Base-by-base conservation (phyloP, 1,140 invertebrate genomes). In the Drosophila repleta region DNA sequence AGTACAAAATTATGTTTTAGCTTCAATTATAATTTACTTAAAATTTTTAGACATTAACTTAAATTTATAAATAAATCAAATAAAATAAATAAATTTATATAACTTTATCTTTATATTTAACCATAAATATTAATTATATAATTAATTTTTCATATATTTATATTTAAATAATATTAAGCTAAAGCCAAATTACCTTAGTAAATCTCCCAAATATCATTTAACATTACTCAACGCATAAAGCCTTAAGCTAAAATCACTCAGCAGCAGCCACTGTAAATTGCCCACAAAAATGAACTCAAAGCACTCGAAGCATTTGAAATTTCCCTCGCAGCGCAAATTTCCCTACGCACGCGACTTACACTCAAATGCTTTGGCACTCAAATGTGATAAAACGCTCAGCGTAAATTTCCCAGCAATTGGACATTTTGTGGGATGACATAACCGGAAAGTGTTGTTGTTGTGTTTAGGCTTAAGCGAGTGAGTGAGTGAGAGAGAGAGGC, bases 391-490 rank as follows among this genome's bases (percentile, higher is more conserved):
- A 60, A 62, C 32, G 13, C 67, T 63, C 66, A 60, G 10, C 41
- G 10, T 56, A 21, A 67, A 81, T 81, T 66, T 79, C 68, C 53
- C 62, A 37, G 57, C 48, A 67, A 76, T 75, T 60, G 79, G 62
- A 71, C 49, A 46, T 74, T 15, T 57, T 75, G 53, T 63, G 65
- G 61, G 48, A 76, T 85, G 81, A 85, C 81, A 85, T 85, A 85
- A 84, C 73, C 64, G 67, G 18, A 13, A 41, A 32, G 48, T 43
- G 26, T 65, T 17, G 0, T 43, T 43, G 8, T 11, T 35, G n/a
- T 35, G 3, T 21, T 13, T 17, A 2, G 39, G 61, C 24, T 24
- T 35, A 15, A 52, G 53, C 10, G 62, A 46, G 41, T 15, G 53
- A 7, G 46, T 15, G 55, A 41, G n/a, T n/a, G 46, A 4, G 46